Percentiles rank a stretch among this genome's conserved stretches.
Evolutionary conservation across 2,797 vertebrate genomes (phyloP).

Genomic region (Gorsachius magnificus): DNA sequence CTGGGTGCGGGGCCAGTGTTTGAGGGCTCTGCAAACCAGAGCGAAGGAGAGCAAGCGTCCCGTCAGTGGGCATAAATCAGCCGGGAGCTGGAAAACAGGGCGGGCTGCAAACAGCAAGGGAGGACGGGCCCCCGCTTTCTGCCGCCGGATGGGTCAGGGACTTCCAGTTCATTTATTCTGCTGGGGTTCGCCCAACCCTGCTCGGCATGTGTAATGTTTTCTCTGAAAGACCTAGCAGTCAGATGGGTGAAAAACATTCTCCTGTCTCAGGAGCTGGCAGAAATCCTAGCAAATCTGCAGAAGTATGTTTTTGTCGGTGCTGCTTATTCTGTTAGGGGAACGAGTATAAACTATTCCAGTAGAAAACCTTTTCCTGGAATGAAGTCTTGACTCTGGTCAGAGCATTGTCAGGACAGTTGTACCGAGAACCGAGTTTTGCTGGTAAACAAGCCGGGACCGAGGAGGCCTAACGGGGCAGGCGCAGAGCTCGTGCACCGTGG

Average conservation of each 20-base stretch:
- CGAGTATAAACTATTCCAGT: conserved; percentile 29
- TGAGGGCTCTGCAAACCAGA: background rate
- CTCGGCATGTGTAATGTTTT: conserved; percentile 36
- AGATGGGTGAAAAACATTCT: conserved; percentile 48
- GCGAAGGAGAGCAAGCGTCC: background rate
- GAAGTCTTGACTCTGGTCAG: conserved; percentile 10
- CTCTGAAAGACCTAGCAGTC: conserved; percentile 14
- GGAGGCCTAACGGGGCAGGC: background rate
- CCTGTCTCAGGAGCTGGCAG: conserved; percentile 55
- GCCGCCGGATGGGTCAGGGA: conserved; percentile 2
- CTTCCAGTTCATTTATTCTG: conserved; percentile 47
- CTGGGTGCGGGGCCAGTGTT: fast-evolving
- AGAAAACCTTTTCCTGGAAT: conserved; percentile 58
- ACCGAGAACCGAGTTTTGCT: background rate
- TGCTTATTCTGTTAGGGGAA: conserved; percentile 28
- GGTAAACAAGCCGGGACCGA: background rate
- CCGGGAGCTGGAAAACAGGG: background rate
- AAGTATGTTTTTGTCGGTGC: conserved; percentile 50
- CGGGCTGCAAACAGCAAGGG: background rate
- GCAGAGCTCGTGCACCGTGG: fast-evolving
- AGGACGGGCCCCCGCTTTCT: background rate
- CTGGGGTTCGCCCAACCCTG: conserved; percentile 15
- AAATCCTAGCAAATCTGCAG: conserved; percentile 48
- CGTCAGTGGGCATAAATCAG: background rate
- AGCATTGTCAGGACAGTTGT: background rate